Conservation (phyloP, 2,113 vertebrate species). For the Prietella phreatophila region DNA sequence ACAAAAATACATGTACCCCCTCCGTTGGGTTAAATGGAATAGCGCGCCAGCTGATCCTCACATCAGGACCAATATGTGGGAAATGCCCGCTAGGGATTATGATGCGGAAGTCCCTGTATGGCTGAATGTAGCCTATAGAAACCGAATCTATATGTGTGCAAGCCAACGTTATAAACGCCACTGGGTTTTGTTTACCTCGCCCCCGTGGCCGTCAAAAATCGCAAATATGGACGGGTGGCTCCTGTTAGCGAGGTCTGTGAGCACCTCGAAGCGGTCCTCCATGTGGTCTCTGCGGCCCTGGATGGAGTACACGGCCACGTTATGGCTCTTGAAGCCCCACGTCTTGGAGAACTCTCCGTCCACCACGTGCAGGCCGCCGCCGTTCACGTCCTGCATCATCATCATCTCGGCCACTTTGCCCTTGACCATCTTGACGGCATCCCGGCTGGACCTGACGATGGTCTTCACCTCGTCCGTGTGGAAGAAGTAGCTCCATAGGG, state of each 20-base stretch:
- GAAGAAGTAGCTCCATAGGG: slow-evolving; percentile 99
- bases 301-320: slow-evolving; percentile 96
- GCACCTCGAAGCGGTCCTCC: slow-evolving; percentile 96
- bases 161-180: no score
- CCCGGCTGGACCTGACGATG: slow-evolving; percentile 97
- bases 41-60: background rate
- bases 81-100: background rate
- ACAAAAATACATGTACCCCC: background rate
- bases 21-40: background rate
- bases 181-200: slow-evolving; percentile 82
- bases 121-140: background rate
- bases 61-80: background rate
- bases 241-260: slow-evolving; percentile 91
- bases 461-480: slow-evolving; percentile 99
- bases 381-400: slow-evolving; percentile 85
- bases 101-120: no score
- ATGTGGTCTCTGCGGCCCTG: slow-evolving; percentile 98
- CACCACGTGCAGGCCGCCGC: slow-evolving; percentile 90
- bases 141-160: background rate
- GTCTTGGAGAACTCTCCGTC: slow-evolving; percentile 97
- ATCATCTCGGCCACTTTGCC: slow-evolving; percentile 99
- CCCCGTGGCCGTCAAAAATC: slow-evolving; percentile 97
- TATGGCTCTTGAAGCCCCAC: slow-evolving; percentile 96
- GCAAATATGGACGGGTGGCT: slow-evolving; percentile 97
- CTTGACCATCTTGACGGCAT: slow-evolving; percentile 98